Percentiles rank a stretch among this genome's conserved stretches.
These are phyloP conservation scores for Rhizoglyphus robini DNA, from an alignment of 1,140 invertebrate species.

Conservation along the genomic window DNA sequence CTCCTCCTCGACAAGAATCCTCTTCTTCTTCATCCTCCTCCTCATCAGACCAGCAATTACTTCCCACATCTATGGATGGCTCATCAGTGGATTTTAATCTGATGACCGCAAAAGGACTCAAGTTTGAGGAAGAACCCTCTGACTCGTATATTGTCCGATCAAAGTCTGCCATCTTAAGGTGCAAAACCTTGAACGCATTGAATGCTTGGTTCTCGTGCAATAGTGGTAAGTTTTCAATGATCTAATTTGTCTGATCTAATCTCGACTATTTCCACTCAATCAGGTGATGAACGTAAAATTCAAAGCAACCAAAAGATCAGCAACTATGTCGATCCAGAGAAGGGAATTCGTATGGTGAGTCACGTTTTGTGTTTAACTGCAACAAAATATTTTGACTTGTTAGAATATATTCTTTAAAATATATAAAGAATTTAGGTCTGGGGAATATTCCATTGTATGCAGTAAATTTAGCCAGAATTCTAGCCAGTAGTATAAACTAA, in stretches of 20 bases:
- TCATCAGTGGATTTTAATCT: background rate
- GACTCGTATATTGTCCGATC: slow-evolving; percentile 16
- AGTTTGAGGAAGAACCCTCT: slow-evolving; percentile 15
- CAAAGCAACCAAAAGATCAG: slow-evolving; percentile 14
- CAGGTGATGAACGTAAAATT: slow-evolving; percentile 17
- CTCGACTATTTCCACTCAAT: background rate
- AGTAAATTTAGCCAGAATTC: too few species aligned
- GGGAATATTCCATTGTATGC: too few species aligned
- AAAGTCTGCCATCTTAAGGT: slow-evolving; percentile 14
- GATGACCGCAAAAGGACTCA: background rate
- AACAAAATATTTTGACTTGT: too few species aligned
- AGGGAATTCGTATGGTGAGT: slow-evolving; percentile 20
- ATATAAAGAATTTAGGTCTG: too few species aligned
- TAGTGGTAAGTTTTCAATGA: slow-evolving; percentile 8
- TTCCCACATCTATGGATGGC: background rate
- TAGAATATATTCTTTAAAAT: too few species aligned
- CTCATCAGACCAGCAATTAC: background rate
- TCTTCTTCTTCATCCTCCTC: background rate
- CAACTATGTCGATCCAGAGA: slow-evolving; percentile 21
- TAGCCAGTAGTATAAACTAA: too few species aligned
- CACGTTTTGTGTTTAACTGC: background rate
- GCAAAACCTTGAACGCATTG: slow-evolving; percentile 19
- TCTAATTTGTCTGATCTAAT: background rate
- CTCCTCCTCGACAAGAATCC: background rate
- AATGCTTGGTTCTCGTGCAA: slow-evolving; percentile 20